phyloP scores from a whole-genome alignment of 2,888 invertebrate genomes.

The Oscheius sp. region DNA sequence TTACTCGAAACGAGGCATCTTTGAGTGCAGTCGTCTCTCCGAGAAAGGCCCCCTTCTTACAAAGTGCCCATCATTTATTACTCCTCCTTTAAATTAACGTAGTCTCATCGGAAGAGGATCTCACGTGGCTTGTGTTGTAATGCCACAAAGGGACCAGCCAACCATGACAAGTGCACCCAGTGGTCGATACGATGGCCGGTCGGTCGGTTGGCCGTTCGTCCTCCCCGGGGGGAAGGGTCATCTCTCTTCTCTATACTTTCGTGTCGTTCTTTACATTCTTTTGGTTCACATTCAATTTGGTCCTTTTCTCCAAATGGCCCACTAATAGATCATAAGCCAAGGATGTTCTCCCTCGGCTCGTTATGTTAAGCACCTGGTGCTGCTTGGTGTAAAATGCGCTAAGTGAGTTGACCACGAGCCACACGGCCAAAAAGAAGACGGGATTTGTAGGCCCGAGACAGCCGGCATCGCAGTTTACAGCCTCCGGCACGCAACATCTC shows the following conservation, averaged over 20 bases:
- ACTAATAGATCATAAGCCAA: not conserved
- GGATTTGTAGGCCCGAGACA: conserved; percentile 19
- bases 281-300: conserved; percentile 1
- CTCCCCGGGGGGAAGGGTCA: not conserved
- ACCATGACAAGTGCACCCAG: conserved; percentile 21
- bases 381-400: conserved; percentile 14
- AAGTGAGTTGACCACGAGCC: conserved; percentile 31
- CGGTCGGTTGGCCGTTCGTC: conserved; percentile 1
- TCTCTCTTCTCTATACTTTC: conserved; percentile 28
- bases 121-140: conserved; percentile 29
- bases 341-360: conserved; percentile 15
- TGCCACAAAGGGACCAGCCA: conserved; percentile 8
- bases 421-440: conserved; percentile 18
- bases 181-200: conserved; percentile 16
- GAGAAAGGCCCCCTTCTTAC: not conserved
- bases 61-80: not conserved
- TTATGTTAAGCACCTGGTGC: conserved; percentile 28
- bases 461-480: conserved; percentile 16
- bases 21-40: not conserved
- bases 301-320: not conserved
- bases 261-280: conserved; percentile 30
- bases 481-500: conserved; percentile 30
- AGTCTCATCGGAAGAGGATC: not conserved
- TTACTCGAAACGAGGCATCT: not conserved
- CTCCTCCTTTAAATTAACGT: not conserved